Percentiles rank a stretch among this genome's conserved stretches.
Evolutionary conservation across 2,888 invertebrate species (phyloP).

Genomic region (Falcaria lacertinaria): DNA sequence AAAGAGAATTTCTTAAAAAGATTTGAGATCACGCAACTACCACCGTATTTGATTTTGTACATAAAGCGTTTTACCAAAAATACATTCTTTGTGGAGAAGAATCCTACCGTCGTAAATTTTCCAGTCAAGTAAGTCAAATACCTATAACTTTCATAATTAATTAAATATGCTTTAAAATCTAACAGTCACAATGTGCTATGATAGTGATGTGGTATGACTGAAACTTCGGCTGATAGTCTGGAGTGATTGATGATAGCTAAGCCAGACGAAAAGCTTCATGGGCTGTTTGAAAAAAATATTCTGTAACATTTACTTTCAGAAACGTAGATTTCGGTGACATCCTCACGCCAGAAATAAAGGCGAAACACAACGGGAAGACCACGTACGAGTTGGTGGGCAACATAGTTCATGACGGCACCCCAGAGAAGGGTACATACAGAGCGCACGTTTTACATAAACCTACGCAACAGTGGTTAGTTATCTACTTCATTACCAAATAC

Average conservation of each 20-base stretch:
- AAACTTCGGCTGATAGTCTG: too few species aligned
- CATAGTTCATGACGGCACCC: constrained; percentile 99
- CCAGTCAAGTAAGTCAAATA: constrained; percentile 93
- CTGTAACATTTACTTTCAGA: constrained; percentile 65
- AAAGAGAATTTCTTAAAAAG: constrained; percentile 98
- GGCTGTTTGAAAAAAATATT: too few species aligned
- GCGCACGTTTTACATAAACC: constrained; percentile 95
- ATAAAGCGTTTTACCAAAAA: constrained; percentile 99
- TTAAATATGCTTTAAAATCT: too few species aligned
- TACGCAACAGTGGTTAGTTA: constrained; percentile 86
- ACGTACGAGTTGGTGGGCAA: constrained; percentile 99
- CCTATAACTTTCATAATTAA: too few species aligned
- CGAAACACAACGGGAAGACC: constrained; percentile 86
- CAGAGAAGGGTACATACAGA: constrained; percentile 95
- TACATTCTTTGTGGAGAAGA: constrained; percentile 99
- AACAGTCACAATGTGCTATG: too few species aligned
- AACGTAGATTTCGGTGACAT: constrained; percentile 99
- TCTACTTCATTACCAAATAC: too few species aligned
- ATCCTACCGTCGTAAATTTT: constrained; percentile 99
- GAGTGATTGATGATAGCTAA: too few species aligned
- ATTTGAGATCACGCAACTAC: constrained; percentile 96
- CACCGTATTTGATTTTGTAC: constrained; percentile 96
- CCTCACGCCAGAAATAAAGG: constrained; percentile 90
- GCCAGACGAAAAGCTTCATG: too few species aligned
- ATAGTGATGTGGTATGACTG: too few species aligned